Conservation (phyloP, 2,797 vertebrate genomes). For the Callimico goeldii region DNA sequence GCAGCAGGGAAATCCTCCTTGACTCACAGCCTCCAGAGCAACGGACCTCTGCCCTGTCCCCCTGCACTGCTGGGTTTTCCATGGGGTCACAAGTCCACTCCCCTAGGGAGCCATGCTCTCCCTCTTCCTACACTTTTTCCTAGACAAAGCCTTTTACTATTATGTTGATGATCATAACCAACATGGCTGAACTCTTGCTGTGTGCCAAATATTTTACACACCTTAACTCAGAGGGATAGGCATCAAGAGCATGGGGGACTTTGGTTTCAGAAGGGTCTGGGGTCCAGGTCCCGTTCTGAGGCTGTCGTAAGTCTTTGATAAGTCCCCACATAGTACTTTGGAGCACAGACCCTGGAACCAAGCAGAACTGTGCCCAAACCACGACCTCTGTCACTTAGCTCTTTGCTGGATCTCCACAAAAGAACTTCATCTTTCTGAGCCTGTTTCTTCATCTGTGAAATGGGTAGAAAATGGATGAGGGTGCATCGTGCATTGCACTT, state of each 20-base stretch:
- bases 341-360: neutral
- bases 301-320: neutral
- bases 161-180: too few species aligned
- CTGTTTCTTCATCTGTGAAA: neutral
- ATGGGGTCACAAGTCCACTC: fast-evolving
- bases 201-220: neutral
- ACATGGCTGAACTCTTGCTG: neutral
- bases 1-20: neutral
- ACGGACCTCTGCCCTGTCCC: neutral
- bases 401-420: neutral
- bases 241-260: neutral
- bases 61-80: fast-evolving
- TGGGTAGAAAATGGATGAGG: neutral
- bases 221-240: neutral
- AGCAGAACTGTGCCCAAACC: neutral
- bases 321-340: neutral
- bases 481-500: fast-evolving
- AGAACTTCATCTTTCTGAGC: neutral
- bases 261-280: neutral
- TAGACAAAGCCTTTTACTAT: neutral
- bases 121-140: fast-evolving
- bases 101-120: neutral
- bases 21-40: neutral
- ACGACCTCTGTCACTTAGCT: neutral
- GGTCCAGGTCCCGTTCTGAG: neutral